Evolutionary conservation across 2,113 vertebrate genomes (phyloP).

Genomic region (Pituophis catenifer): DNA sequence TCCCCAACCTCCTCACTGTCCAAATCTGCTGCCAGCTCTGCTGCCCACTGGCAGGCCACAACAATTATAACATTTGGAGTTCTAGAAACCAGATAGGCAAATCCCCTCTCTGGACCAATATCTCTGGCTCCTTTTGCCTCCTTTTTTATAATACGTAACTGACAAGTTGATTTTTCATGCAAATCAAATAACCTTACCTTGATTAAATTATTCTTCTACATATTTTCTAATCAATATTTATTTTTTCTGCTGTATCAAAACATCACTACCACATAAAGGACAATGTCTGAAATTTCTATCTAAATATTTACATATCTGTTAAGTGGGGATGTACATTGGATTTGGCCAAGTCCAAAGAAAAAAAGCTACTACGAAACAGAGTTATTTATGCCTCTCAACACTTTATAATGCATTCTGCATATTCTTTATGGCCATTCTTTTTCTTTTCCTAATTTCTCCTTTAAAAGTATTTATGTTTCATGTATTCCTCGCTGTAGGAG

Average conservation of each 20-base stretch:
- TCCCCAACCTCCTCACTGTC: too few relatives aligned
- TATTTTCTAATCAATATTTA: not conserved
- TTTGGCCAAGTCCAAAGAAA: not conserved
- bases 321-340: not conserved
- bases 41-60: too few relatives aligned
- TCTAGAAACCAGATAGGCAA: not conserved
- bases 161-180: not conserved
- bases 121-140: not conserved
- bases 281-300: not conserved
- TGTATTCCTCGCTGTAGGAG: not conserved
- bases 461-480: not conserved
- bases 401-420: not conserved
- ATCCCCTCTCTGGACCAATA: not conserved
- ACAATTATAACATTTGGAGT: not conserved
- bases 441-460: not conserved
- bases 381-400: not conserved
- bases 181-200: not conserved
- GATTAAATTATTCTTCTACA: not conserved
- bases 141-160: not conserved
- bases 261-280: not conserved
- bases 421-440: not conserved
- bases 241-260: not conserved
- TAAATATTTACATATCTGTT: not conserved
- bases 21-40: too few relatives aligned
- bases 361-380: not conserved